Base-by-base conservation (phyloP, 2,113 vertebrate species). In the Neolamprologus ventralis region DNA sequence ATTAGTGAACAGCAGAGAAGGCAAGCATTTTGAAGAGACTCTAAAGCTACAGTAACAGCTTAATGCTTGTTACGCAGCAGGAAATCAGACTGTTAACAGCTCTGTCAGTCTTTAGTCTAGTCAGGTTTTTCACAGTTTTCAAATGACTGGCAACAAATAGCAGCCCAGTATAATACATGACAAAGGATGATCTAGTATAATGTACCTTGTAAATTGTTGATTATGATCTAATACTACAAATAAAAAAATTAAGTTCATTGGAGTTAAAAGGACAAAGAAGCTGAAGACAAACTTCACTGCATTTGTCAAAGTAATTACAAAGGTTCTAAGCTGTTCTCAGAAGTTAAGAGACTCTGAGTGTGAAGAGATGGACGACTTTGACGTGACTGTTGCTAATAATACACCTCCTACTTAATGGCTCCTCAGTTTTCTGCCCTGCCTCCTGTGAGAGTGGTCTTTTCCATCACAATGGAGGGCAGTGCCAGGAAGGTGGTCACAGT, bases 401-500 rank as follows among this genome's bases (percentile, higher is more conserved):
- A 42, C 35, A 71, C 35, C 63, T 40, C 33, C 37, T 68, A 68
- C 63, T 68, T 40, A 40, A 68, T 9, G 63, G 6, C 8, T 81
- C 40, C 45, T 65, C 92, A 99, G 99, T 99, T 99, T 92, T 99
- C 99, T 4, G 97, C 98, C 1, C 96, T 99, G 89, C 99, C 98
- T 2, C 98, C 98, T 2, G 98, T 99, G 85, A 96, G 98, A 84
- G 98, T 99, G 65, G 98, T 99, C 4, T 99, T 99, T 85, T 97
- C 98, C 0, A 97, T 99, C 12, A 99, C 97, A 1, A 98, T 99
- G 98, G 99, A 99, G 92, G 99, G 99, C 23, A 98, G 98, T 0
- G 98, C 98, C 45, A 96, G 98, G 75, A 99, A 99, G 80, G 98
- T 99, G 13, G 97, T 99, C 68, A 99, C 98, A 0, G 98, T 99